Percentiles rank a stretch among this genome's conserved stretches.
Evolutionary conservation across 1,140 invertebrate species (phyloP).

Genomic region (Drosophila parabipectinata): DNA sequence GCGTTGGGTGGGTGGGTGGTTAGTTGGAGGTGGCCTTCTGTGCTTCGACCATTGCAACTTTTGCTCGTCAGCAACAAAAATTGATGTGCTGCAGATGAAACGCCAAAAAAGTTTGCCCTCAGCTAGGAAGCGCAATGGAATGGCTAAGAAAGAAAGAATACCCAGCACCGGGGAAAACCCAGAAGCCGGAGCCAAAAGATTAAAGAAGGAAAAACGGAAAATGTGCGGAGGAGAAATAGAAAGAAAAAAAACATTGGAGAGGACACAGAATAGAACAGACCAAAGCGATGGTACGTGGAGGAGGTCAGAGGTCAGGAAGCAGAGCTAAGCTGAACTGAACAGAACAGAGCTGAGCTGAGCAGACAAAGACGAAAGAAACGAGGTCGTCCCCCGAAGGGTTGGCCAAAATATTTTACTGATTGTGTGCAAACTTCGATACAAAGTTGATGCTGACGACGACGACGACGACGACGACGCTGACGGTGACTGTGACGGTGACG

Average conservation of each 20-base stretch:
- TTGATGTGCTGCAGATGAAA: slow-evolving; percentile 83
- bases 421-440: slow-evolving; percentile 83
- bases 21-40: slow-evolving; percentile 13
- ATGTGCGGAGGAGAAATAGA: slow-evolving; percentile 61
- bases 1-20: slow-evolving; percentile 19
- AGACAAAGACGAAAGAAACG: slow-evolving; percentile 75
- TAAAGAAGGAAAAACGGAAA: slow-evolving; percentile 72
- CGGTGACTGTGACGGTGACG: slow-evolving; percentile 16
- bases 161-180: slow-evolving; percentile 16
- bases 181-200: slow-evolving; percentile 73
- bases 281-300: not conserved
- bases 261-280: slow-evolving; percentile 11
- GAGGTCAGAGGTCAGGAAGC: slow-evolving; percentile 19
- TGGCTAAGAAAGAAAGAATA: slow-evolving; percentile 69
- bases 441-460: slow-evolving; percentile 62
- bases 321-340: slow-evolving; percentile 27
- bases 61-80: slow-evolving; percentile 83
- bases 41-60: slow-evolving; percentile 71
- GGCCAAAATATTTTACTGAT: slow-evolving; percentile 83
- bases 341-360: slow-evolving; percentile 34
- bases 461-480: slow-evolving; percentile 24
- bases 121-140: slow-evolving; percentile 36
- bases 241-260: slow-evolving; percentile 73
- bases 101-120: slow-evolving; percentile 81
- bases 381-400: slow-evolving; percentile 78